Conservation (phyloP, 2,888 invertebrate genomes). For the Archips xylosteana region DNA sequence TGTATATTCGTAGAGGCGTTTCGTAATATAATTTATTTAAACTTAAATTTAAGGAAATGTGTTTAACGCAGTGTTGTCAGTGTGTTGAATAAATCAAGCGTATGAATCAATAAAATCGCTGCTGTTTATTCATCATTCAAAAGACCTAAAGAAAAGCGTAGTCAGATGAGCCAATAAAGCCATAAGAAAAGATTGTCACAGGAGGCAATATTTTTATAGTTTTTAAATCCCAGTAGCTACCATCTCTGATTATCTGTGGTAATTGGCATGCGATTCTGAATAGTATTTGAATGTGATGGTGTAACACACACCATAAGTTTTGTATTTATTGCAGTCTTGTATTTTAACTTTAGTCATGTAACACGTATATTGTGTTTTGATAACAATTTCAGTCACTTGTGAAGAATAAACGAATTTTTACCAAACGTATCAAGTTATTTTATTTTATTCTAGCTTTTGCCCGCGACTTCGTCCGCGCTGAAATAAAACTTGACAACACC, state of each 20-base stretch:
- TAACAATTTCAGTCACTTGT: slow-evolving; percentile 84
- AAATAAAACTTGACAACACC: too few relatives aligned
- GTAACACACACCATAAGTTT: slow-evolving; percentile 54
- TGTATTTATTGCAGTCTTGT: slow-evolving; percentile 77
- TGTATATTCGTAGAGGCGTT: slow-evolving; percentile 84
- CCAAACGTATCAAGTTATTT: slow-evolving; percentile 64
- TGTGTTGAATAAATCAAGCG: slow-evolving; percentile 59
- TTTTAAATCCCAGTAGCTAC: slow-evolving; percentile 39
- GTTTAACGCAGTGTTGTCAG: slow-evolving; percentile 61
- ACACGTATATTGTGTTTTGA: slow-evolving; percentile 83
- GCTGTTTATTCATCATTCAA: slow-evolving; percentile 57
- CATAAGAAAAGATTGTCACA: slow-evolving; percentile 37
- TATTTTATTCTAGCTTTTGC: slow-evolving; percentile 24
- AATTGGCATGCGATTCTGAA: slow-evolving; percentile 50
- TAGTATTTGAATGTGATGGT: slow-evolving; percentile 47
- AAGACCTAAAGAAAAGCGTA: slow-evolving; percentile 44
- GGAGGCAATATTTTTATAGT: slow-evolving; percentile 55
- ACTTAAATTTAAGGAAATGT: slow-evolving; percentile 69
- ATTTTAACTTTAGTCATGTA: slow-evolving; percentile 79
- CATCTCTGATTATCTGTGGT: slow-evolving; percentile 48
- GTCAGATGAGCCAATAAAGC: slow-evolving; percentile 52
- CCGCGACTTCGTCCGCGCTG: too few relatives aligned
- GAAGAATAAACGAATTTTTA: slow-evolving; percentile 82
- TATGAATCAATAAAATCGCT: slow-evolving; percentile 36
- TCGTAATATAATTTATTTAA: slow-evolving; percentile 84